phyloP scores from a whole-genome alignment of 2,113 vertebrate species.

The Noctilio leporinus region DNA sequence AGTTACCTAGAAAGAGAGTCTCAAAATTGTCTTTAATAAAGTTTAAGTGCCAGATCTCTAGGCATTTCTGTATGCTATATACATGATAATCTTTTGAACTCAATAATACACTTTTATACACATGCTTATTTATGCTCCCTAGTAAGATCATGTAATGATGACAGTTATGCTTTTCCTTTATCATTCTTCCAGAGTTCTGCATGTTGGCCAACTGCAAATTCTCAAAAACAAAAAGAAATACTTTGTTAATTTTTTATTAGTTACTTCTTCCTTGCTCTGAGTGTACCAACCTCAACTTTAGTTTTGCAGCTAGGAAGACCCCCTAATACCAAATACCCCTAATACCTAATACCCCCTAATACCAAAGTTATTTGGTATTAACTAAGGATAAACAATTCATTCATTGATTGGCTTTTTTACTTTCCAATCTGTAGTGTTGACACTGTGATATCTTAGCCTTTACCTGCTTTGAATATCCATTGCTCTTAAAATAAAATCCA shows the following conservation, averaged over 20 bases:
- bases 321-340: too few species aligned
- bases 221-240: not conserved
- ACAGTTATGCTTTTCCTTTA: not conserved
- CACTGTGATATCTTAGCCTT: not conserved
- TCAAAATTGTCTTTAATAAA: not conserved
- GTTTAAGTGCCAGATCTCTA: not conserved
- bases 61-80: not conserved
- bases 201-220: not conserved
- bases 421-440: not conserved
- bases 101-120: not conserved
- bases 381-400: not conserved
- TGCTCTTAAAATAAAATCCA: not conserved
- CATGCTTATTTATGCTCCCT: not conserved
- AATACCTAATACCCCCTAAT: too few species aligned
- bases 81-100: not conserved
- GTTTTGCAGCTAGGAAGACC: not conserved
- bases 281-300: not conserved
- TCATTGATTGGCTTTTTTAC: not conserved
- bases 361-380: conserved; percentile 23
- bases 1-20: not conserved
- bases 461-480: not conserved
- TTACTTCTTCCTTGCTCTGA: not conserved
- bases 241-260: not conserved
- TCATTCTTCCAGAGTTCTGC: not conserved
- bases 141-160: not conserved